Evolutionary conservation across 2,113 vertebrate genomes (phyloP).

Genomic region (Sinosuthora webbiana): DNA sequence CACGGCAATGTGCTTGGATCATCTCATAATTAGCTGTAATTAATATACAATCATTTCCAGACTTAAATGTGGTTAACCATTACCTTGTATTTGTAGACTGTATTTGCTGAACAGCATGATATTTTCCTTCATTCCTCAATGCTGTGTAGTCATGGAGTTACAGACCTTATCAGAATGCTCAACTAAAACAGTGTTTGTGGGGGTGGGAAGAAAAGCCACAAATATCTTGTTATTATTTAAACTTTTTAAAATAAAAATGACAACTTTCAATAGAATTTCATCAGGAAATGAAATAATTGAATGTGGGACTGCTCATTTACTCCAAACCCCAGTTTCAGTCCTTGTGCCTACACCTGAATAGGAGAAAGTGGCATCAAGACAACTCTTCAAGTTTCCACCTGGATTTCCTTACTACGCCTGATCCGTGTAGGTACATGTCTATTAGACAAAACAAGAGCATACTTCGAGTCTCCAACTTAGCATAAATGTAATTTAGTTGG

Average conservation of each 20-base stretch:
- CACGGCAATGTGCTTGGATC: neutral
- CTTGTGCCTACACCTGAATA: neutral
- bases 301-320: neutral
- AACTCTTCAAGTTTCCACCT: neutral
- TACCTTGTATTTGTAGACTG: slow-evolving; percentile 22
- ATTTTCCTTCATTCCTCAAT: neutral
- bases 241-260: neutral
- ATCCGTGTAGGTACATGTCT: neutral
- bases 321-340: neutral
- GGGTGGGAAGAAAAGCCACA: neutral
- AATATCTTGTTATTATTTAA: neutral
- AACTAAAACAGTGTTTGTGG: neutral
- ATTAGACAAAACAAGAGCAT: neutral
- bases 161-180: neutral
- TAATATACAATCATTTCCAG: neutral
- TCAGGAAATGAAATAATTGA: neutral
- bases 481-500: neutral
- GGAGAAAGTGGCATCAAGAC: neutral
- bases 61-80: slow-evolving; percentile 24
- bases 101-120: slow-evolving; percentile 21
- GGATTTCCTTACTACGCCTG: neutral
- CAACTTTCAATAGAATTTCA: neutral
- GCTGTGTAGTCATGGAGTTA: neutral
- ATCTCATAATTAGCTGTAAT: slow-evolving; percentile 26
- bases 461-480: neutral